Conservation (phyloP, 2,113 vertebrate species). For the Apeltes quadracus region DNA sequence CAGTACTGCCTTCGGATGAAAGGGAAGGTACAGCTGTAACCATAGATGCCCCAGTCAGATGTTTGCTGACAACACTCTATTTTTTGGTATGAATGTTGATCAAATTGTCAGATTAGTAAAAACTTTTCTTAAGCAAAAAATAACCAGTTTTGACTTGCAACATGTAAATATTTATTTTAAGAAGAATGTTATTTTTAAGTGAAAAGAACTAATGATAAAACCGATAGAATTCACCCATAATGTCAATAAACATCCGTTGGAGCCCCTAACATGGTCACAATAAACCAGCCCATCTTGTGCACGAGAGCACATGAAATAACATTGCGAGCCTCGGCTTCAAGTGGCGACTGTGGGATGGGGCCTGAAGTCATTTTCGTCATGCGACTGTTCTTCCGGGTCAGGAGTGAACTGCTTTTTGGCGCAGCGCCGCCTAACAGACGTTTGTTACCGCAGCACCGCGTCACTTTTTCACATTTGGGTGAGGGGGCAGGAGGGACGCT, state of each 20-base stretch:
- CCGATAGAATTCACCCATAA: background rate
- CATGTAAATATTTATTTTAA: too few species aligned
- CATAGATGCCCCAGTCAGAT: background rate
- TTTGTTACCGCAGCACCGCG: slow-evolving; percentile 9
- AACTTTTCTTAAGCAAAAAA: background rate
- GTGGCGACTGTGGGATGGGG: background rate
- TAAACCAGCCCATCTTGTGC: background rate
- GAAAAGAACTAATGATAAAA: background rate
- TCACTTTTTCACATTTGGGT: slow-evolving; percentile 28
- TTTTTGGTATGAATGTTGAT: background rate
- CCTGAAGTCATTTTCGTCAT: too few species aligned
- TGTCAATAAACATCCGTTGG: background rate
- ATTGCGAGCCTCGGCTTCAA: background rate
- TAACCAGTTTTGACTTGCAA: too few species aligned
- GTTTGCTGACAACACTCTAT: background rate
- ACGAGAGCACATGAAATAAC: background rate
- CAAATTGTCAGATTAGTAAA: background rate
- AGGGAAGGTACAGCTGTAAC: background rate
- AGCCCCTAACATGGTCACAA: background rate
- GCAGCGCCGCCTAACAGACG: slow-evolving; percentile 7
- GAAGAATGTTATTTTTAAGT: background rate
- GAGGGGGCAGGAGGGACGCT: background rate
- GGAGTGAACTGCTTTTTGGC: background rate
- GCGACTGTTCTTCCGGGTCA: background rate
- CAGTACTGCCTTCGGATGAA: background rate